Base-by-base conservation (phyloP, 2,113 vertebrate species). In the Aspiorhynchus laticeps region DNA sequence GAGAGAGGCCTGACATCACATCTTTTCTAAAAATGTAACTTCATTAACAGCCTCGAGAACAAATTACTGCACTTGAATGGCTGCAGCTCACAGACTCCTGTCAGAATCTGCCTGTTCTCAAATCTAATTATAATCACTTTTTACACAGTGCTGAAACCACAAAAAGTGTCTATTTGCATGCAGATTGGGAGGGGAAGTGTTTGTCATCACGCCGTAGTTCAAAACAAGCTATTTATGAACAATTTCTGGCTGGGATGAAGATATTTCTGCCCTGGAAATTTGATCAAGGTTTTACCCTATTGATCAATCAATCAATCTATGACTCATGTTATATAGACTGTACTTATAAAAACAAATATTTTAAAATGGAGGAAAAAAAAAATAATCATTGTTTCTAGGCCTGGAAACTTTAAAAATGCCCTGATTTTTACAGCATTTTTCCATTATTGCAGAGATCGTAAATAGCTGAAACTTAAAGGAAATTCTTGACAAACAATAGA, bases 41-140 rank as follows among this genome's bases (percentile, higher is more conserved):
- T 82, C 85, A 87, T 87, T 87, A 87, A 75, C 46, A n/a, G 74
- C 77, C 51, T 61, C 38, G n/a, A 61, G 26, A 80, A 80, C 12
- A 77, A 24, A 80, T 84, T 38, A 81, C 31, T 80, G 19, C n/a
- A 69, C 46, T 36, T 63, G 33, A 61, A 59, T 8, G 10, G 43
- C 76, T 43, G 63, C 2, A 4, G 8, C 36, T 61, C 65, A 31
- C 15, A 83, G 17, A 67, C 17, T 73, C 69, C 79, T 82, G 51
- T 74, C 85, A 73, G 28, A 36, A 59, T 75, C 61, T 65, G 80
- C 31, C 79, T 87, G 67, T 63, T 75, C 69, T 63, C 69, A 69
- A 86, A 85, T 78, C 84, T 65, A 80, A 67, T 79, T 79, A 67
- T 79, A 67, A 38, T 69, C 75, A 69, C 5, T 31, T 31, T 85